phyloP scores from a whole-genome alignment of 2,113 vertebrate genomes.

The Phoenicopterus ruber region DNA sequence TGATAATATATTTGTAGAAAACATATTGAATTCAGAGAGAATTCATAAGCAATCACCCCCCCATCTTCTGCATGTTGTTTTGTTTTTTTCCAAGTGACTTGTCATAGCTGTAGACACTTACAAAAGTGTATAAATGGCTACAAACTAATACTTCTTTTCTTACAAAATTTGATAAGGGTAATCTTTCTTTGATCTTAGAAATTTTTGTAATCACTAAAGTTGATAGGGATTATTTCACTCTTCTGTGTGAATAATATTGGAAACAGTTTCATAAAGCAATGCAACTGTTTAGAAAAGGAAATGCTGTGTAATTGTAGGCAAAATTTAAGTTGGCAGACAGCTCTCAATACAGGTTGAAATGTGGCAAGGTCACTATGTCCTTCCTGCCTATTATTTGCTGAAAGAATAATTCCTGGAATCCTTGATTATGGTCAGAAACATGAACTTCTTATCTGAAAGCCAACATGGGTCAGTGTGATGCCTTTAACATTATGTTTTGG shows the following conservation, averaged over 20 bases:
- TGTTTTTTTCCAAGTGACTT: background rate
- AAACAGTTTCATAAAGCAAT: background rate
- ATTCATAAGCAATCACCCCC: background rate
- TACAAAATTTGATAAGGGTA: background rate
- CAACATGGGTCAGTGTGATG: background rate
- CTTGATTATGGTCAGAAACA: constrained; percentile 3
- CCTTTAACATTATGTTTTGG: background rate
- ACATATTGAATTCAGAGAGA: background rate
- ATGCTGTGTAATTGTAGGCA: background rate
- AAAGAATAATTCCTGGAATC: constrained; percentile 41
- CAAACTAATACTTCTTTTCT: background rate
- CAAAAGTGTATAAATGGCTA: background rate
- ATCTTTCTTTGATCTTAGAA: background rate
- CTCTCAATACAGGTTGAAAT: background rate
- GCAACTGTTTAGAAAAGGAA: background rate
- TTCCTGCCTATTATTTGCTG: constrained; percentile 23
- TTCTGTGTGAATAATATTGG: background rate
- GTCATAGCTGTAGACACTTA: background rate
- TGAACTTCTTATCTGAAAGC: constrained; percentile 16
- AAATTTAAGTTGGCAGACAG: constrained; percentile 10
- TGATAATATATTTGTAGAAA: background rate
- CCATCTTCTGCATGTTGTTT: background rate
- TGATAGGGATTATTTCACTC: background rate
- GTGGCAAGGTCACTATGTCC: background rate
- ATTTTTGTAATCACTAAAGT: background rate